A percentile compares a stretch with the other conserved stretches of the same genome.
phyloP scores from a whole-genome alignment of 2,113 vertebrate genomes.

The Ranitomeya variabilis region DNA sequence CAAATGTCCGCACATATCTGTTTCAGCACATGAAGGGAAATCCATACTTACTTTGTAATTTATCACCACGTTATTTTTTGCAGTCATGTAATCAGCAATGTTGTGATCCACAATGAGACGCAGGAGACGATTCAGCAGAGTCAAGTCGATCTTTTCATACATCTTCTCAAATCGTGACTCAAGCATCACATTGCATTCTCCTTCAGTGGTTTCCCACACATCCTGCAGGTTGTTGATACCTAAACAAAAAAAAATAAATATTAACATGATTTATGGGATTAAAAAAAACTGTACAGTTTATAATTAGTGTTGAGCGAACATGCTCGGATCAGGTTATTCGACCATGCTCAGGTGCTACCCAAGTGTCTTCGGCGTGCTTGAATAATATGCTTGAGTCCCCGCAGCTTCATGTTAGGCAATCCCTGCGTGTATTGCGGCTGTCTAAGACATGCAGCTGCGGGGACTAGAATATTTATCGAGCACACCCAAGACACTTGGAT shows the following conservation, averaged over 20 bases:
- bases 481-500: too few species aligned
- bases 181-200: slow-evolving; percentile 98
- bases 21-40: neutral
- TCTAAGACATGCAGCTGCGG: too few species aligned
- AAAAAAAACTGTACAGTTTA: neutral
- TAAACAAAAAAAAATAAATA: slow-evolving; percentile 61
- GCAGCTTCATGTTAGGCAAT: too few species aligned
- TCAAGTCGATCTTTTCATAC: slow-evolving; percentile 99
- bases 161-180: slow-evolving; percentile 99
- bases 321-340: too few species aligned
- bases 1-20: neutral
- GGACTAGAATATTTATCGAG: too few species aligned
- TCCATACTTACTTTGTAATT: slow-evolving; percentile 89
- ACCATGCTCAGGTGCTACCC: too few species aligned
- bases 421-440: too few species aligned
- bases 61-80: slow-evolving; percentile 99
- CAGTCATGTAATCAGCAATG: slow-evolving; percentile 99
- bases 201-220: slow-evolving; percentile 96
- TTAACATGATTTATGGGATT: neutral
- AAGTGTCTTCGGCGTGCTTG: too few species aligned
- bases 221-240: slow-evolving; percentile 98
- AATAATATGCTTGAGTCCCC: too few species aligned
- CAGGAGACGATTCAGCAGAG: slow-evolving; percentile 92
- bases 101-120: slow-evolving; percentile 99
- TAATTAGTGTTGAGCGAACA: too few species aligned